phyloP scores from a whole-genome alignment of 2,113 vertebrate species.

The Eclectus roratus region DNA sequence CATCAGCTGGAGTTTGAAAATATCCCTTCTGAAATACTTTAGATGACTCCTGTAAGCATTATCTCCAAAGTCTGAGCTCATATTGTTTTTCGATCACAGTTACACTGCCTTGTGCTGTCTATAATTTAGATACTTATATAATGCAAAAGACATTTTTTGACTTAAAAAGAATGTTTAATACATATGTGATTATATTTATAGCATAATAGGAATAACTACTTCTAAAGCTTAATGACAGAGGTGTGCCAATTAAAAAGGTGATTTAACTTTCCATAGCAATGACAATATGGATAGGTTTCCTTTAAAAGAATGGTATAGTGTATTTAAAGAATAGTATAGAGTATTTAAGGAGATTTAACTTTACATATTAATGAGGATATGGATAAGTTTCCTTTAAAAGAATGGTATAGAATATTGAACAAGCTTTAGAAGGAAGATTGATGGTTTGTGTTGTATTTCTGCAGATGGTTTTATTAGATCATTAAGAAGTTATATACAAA shows the following conservation, averaged over 20 bases:
- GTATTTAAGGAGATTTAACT: not conserved
- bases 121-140: not conserved
- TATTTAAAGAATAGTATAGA: not conserved
- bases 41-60: not conserved
- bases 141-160: not conserved
- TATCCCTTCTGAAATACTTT: not conserved
- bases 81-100: not conserved
- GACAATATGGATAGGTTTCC: not conserved
- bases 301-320: not conserved
- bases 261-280: not conserved
- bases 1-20: not conserved
- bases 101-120: not conserved
- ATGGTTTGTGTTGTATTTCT: not conserved
- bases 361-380: not conserved
- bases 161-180: not conserved
- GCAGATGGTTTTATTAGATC: constrained; percentile 2
- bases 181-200: not conserved
- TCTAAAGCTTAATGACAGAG: not conserved
- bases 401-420: not conserved
- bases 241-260: not conserved
- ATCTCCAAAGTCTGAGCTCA: not conserved
- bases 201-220: not conserved
- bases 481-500: constrained; percentile 2
- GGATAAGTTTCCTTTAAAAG: not conserved
- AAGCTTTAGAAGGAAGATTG: not conserved